Conservation (phyloP, 2,888 invertebrate genomes). For the Byasa hedistus region DNA sequence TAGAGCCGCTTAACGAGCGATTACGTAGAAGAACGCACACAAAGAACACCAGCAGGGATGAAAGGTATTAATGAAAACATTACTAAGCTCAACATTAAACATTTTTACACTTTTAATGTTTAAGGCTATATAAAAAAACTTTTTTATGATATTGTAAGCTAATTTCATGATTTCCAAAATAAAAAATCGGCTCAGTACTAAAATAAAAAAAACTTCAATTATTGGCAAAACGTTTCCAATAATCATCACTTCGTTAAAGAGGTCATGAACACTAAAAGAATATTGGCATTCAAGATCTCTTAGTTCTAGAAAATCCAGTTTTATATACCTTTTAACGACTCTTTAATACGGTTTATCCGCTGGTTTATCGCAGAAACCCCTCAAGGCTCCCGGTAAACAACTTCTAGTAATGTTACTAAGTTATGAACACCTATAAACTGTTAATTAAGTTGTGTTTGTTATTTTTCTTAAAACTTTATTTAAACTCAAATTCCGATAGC, state of each 20-base stretch:
- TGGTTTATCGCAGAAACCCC: constrained; percentile 3
- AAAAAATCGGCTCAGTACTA: too few relatives aligned
- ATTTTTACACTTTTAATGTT: too few relatives aligned
- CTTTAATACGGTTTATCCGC: constrained; percentile 19
- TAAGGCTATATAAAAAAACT: not conserved
- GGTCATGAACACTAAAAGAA: too few relatives aligned
- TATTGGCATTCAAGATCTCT: not conserved
- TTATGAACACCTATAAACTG: constrained; percentile 5
- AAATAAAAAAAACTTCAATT: too few relatives aligned
- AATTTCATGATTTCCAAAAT: not conserved
- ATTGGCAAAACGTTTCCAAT: too few relatives aligned
- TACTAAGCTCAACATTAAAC: too few relatives aligned
- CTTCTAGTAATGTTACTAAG: constrained; percentile 18
- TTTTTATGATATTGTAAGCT: not conserved
- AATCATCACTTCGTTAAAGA: too few relatives aligned
- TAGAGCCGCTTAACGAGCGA: constrained; percentile 27
- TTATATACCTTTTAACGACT: constrained; percentile 6
- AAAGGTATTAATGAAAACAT: not conserved
- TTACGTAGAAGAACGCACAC: constrained; percentile 12
- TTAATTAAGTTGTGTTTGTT: not conserved
- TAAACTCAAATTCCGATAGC: too few relatives aligned
- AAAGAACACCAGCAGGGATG: constrained; percentile 14
- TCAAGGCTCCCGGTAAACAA: constrained; percentile 3
- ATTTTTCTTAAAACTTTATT: too few relatives aligned
- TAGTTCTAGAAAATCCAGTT: constrained; percentile 3